Conservation (phyloP, 2,113 vertebrate genomes). For the Steatornis caripensis region DNA sequence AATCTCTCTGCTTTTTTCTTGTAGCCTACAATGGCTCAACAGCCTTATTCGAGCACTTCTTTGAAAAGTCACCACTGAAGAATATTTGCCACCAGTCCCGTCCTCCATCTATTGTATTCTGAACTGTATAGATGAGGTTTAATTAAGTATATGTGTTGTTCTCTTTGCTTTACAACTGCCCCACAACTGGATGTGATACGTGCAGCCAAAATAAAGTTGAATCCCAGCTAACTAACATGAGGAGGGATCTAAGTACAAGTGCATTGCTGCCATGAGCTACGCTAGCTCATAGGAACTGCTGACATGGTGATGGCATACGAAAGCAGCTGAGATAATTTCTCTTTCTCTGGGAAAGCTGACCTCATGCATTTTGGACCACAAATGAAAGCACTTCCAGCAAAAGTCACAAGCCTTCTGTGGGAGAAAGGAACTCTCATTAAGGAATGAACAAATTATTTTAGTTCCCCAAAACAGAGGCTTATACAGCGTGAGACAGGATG, state of each 20-base stretch:
- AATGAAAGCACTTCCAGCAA: neutral
- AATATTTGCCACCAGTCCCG: neutral
- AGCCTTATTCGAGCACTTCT: neutral
- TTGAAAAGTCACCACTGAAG: neutral
- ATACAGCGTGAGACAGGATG: neutral
- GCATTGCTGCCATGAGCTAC: neutral
- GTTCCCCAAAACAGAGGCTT: neutral
- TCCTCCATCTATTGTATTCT: neutral
- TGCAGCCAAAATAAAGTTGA: neutral
- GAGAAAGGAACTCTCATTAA: neutral
- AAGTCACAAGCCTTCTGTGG: neutral
- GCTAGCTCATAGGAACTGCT: neutral
- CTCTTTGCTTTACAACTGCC: neutral
- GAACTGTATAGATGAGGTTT: neutral
- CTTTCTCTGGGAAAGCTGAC: rapidly evolving
- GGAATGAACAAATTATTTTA: neutral
- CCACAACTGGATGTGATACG: neutral
- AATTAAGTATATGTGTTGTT: neutral
- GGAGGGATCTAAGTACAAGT: neutral
- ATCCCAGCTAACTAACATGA: neutral
- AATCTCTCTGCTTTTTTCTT: neutral
- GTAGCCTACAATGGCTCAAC: neutral
- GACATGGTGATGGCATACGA: too few species aligned
- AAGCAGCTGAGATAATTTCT: neutral
- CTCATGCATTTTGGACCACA: neutral